Evolutionary conservation across 2,797 vertebrate genomes (phyloP), one percentile per base, ranked within the genome.

Genomic region (Propithecus perrieri): DNA sequence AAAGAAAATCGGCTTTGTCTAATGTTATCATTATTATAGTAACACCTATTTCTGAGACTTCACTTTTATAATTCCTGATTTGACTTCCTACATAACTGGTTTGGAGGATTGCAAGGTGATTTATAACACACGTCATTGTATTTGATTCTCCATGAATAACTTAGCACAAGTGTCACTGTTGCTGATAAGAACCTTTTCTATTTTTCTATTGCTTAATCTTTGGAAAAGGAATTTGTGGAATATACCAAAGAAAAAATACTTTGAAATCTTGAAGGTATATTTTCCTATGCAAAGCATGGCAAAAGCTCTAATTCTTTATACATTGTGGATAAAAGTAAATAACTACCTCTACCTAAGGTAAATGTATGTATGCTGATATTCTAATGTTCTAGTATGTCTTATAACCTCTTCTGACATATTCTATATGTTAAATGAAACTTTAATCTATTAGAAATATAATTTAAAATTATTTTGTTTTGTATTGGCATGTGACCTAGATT

Each of bases 161-260:
- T 94, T 85, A 95, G 41, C 5, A 80, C 2, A 93, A 80, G 8
- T 95, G 26, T 75, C 97, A 76, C 22, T 91, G 92, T 94, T 92
- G 17, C 46, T 86, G 65, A 78, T 94, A 94, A 75, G 55, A 85
- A 94, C 14, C 0, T 38, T 83, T 57, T n/a, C 18, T 80, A n/a
- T 86, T 61, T 91, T 94, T 95, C 74, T 89, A 65, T 65, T 79
- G 14, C 14, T 57, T 89, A 71, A 35, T 95, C 24, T 93, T 94
- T 83, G 15, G 48, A 71, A 79, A 57, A 57, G 14, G 7, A 76
- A 24, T 28, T 48, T 76, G 38, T 88, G 12, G 2, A n/a, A 79
- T 50, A 35, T 38, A 87, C 20, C 72, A 43, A 90, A 92, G 35
- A 81, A 69, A 28, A 76, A 53, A 46, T 28, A 24, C 3, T 81